A percentile compares a stretch with the other conserved stretches of the same genome.
These are phyloP conservation scores for Ochotona princeps DNA, from an alignment of 2,113 vertebrate genomes.

Conservation along the genomic window DNA sequence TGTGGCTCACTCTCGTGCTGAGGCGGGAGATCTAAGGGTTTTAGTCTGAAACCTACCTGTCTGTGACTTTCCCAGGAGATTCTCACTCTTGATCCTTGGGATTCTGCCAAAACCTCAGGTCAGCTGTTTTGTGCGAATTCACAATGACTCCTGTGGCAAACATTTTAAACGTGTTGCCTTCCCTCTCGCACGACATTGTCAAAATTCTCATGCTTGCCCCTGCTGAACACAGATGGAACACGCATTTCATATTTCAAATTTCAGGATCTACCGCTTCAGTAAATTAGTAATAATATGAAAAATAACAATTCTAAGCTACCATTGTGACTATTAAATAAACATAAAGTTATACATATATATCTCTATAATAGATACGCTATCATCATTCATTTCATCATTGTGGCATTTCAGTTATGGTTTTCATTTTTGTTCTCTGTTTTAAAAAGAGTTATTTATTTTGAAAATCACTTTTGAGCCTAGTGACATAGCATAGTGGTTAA, in stretches of 20 bases:
- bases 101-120: not conserved
- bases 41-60: not conserved
- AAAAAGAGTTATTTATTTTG: no score
- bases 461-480: no score
- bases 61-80: rapidly evolving
- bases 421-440: no score
- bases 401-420: not conserved
- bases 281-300: not conserved
- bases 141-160: not conserved
- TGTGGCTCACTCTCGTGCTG: not conserved
- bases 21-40: not conserved
- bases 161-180: not conserved
- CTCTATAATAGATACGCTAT: not conserved
- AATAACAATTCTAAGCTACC: not conserved
- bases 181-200: not conserved
- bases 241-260: not conserved
- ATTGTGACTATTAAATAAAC: not conserved
- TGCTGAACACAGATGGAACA: not conserved
- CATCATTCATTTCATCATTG: not conserved
- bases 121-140: not conserved
- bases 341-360: not conserved
- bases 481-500: no score
- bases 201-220: not conserved
- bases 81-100: not conserved
- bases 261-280: not conserved